Evolutionary conservation across 2,888 invertebrate species (phyloP).

Genomic region (Drosophila stalkeri): DNA sequence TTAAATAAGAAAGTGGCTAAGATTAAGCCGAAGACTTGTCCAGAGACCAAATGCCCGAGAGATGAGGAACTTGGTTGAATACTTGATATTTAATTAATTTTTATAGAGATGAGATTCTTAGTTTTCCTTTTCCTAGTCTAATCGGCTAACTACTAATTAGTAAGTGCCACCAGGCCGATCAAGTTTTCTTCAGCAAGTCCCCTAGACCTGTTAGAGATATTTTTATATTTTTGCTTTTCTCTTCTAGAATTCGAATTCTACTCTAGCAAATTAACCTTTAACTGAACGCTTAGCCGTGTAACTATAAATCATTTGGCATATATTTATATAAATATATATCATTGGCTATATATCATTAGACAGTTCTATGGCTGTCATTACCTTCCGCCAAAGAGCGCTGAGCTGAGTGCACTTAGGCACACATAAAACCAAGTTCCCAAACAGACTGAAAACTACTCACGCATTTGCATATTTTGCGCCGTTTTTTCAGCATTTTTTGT

Average conservation of each 20-base stretch:
- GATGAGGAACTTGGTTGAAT: too few relatives aligned
- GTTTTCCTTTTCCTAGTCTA: too few relatives aligned
- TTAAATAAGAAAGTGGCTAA: not conserved
- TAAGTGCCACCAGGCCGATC: not conserved
- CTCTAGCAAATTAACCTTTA: conserved; percentile 2
- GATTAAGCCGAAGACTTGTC: too few relatives aligned
- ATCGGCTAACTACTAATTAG: too few relatives aligned
- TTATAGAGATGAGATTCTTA: too few relatives aligned
- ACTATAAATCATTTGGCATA: conserved; percentile 31
- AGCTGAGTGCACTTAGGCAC: conserved; percentile 8
- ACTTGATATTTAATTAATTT: too few relatives aligned
- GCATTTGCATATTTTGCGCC: conserved; percentile 52
- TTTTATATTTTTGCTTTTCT: not conserved
- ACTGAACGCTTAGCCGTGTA: not conserved
- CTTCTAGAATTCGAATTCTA: not conserved
- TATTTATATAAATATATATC: not conserved
- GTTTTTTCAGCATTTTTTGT: conserved; percentile 19
- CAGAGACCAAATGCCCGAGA: too few relatives aligned
- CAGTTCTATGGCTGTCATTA: conserved; percentile 23
- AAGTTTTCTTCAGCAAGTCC: not conserved
- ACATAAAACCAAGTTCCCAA: conserved; percentile 22
- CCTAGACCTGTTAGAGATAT: not conserved
- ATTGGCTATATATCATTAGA: conserved; percentile 34
- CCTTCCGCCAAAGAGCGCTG: conserved; percentile 19
- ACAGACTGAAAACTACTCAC: conserved; percentile 20